Evolutionary conservation across 2,888 invertebrate genomes (phyloP), one percentile per base, ranked within the genome.

Genomic region (Priocnemis perturbator): DNA sequence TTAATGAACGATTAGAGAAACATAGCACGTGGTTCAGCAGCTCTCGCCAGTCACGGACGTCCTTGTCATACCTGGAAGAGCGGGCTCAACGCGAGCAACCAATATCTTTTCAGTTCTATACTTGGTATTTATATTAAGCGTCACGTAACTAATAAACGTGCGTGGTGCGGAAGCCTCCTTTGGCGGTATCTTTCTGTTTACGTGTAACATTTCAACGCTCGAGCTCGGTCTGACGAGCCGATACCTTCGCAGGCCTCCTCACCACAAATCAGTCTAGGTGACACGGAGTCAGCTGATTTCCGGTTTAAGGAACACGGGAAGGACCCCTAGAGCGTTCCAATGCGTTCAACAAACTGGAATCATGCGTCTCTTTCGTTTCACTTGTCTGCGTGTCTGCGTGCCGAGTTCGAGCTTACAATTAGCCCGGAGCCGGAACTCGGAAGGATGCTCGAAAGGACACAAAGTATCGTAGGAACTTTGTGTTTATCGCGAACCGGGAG

Each of bases 261-360:
- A 76, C 82, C 81, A 69, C 73, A 76, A 83, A 86, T 83, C 88
- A 88, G 88, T 88, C 88, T 87, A 88, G 85, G 83, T 87, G 86
- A 88, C 88, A 88, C 88, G 88, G 88, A 88, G 87, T 88, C 86
- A 87, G 85, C 83, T 82, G 82, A 85, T 83, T 82, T 86, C 85
- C 84, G 84, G 83, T 80, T 81, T 76, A 77, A 78, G 61, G 69
- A 61, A 67, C 44, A 59, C 61, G 15, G 47, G 30, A 7, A 19
- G 21, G 17, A 26, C 48, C 52, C 21, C 58, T 15, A 7, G 57
- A 21, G 21, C 60, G 30, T 64, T 64, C 56, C 50, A 64, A 19
- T 56, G 11, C n/a, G 26, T 26, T 26, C 23, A 50, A 57, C 9
- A 44, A 56, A 23, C 1, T 14, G 26, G 57, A 7, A 9, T 20